Evolutionary conservation across 2,113 vertebrate genomes (phyloP).

Genomic region (Elachura formosa): DNA sequence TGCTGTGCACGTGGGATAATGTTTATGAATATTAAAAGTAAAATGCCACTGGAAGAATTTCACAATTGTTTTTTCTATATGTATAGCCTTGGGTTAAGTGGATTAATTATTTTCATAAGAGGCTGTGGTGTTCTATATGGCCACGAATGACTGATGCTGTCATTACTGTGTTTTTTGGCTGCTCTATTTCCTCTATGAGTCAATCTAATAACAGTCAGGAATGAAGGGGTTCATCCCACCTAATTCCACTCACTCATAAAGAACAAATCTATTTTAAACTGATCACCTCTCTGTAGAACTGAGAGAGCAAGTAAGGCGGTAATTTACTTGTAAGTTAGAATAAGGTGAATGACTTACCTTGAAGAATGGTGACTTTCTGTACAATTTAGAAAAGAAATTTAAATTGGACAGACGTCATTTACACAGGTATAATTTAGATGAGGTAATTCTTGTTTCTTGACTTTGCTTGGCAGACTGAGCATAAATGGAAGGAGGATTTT

Average conservation of each 20-base stretch:
- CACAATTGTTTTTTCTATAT: neutral
- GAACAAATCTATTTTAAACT: neutral
- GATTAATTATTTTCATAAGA: neutral
- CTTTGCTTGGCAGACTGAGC: neutral
- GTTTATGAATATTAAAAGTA: neutral
- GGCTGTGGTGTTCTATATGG: neutral
- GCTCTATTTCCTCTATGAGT: neutral
- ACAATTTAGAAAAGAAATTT: neutral
- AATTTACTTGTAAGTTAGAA: neutral
- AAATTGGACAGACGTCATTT: neutral
- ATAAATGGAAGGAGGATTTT: neutral
- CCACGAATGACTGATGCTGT: neutral
- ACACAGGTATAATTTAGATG: neutral
- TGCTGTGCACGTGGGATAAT: rapidly evolving
- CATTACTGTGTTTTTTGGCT: neutral
- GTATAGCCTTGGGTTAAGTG: neutral
- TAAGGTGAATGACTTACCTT: neutral
- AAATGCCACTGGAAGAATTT: neutral
- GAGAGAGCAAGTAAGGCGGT: neutral
- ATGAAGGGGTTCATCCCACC: neutral
- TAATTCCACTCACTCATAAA: neutral
- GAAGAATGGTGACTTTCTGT: neutral
- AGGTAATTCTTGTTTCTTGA: neutral
- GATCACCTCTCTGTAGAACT: neutral
- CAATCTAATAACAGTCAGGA: neutral